phyloP scores from a whole-genome alignment of 2,888 invertebrate genomes.

The Ophion costatus region DNA sequence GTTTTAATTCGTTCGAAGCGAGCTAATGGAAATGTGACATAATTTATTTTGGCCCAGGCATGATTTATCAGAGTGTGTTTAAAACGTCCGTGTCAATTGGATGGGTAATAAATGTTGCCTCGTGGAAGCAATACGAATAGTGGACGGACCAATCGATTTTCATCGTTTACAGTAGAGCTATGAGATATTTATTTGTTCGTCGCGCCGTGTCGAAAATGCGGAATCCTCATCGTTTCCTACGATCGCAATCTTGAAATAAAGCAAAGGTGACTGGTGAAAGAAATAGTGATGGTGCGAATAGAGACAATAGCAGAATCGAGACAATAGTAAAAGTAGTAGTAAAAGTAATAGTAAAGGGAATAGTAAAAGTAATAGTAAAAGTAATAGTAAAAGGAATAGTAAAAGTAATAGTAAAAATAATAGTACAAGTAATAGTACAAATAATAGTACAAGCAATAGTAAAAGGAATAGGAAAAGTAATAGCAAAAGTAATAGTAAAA shows the following conservation, averaged over 20 bases:
- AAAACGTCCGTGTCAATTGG: neutral
- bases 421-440: no score
- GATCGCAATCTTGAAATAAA: neutral
- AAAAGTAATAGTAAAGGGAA: no score
- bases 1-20: neutral
- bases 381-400: no score
- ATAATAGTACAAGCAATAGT: no score
- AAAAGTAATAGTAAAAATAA: no score
- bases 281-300: no score
- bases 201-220: neutral
- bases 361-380: no score
- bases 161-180: neutral
- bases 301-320: no score
- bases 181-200: slow-evolving; percentile 17
- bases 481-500: no score
- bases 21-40: slow-evolving; percentile 1
- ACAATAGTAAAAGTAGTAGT: no score
- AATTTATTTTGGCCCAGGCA: neutral
- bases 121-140: neutral
- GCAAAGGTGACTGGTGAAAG: neutral
- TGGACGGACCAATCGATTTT: neutral
- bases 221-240: neutral
- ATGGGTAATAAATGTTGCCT: neutral
- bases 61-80: neutral
- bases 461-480: no score